These are phyloP conservation scores for Tenthredo scrophulariae DNA, from an alignment of 2,888 invertebrate genomes.

Conservation along the genomic window DNA sequence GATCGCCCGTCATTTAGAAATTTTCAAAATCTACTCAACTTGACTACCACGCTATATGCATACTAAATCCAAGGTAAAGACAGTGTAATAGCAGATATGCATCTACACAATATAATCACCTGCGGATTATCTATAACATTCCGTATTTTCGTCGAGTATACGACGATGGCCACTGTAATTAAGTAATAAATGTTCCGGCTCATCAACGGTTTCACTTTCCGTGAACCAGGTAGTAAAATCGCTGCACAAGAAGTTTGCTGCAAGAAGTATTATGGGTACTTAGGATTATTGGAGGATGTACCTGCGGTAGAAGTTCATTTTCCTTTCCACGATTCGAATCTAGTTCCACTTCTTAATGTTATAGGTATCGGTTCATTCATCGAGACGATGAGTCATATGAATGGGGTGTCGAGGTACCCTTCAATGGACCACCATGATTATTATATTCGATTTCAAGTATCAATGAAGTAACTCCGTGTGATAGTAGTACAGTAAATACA, in stretches of 20 bases:
- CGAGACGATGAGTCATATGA: constrained; percentile 7
- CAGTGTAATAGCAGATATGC: neutral
- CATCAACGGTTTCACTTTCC: neutral
- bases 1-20: neutral
- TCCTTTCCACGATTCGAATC: neutral
- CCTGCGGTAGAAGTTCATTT: neutral
- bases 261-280: neutral
- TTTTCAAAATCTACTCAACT: constrained; percentile 20
- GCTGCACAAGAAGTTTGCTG: neutral
- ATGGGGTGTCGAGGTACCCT: neutral
- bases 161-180: neutral
- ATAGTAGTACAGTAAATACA: neutral
- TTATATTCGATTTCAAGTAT: neutral
- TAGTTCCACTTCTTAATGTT: neutral
- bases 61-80: neutral
- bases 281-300: neutral
- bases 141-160: neutral
- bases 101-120: neutral
- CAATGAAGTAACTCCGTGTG: neutral
- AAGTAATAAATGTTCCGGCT: neutral
- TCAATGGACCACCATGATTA: neutral
- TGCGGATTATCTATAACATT: neutral
- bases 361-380: neutral
- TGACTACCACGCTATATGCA: neutral
- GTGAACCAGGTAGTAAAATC: neutral